phyloP scores from a whole-genome alignment of 2,797 vertebrate species.

The Scolopax rusticola region DNA sequence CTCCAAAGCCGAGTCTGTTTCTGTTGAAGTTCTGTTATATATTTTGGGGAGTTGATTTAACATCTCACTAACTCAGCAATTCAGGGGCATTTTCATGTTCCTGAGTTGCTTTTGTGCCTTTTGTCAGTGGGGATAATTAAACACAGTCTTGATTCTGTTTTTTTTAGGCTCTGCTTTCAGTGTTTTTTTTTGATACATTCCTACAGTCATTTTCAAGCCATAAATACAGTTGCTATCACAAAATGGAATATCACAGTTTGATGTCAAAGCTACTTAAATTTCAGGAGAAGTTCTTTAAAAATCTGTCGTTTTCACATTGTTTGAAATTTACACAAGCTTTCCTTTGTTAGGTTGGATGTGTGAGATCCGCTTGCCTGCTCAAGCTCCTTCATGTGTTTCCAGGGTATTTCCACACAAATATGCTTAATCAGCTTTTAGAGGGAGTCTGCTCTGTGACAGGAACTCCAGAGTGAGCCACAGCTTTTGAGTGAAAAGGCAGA shows the following conservation, averaged over 20 bases:
- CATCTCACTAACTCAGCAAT: not conserved
- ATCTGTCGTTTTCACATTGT: not conserved
- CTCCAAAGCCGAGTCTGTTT: not conserved
- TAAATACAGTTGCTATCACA: not conserved
- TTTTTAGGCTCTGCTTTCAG: not conserved
- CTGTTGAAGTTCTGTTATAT: not conserved
- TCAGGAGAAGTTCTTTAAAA: not conserved
- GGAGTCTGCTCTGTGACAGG: not conserved
- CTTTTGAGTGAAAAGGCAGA: not conserved
- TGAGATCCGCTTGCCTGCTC: not conserved
- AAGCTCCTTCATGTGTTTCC: conserved; percentile 37
- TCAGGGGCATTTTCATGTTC: not conserved
- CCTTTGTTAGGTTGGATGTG: conserved; percentile 5
- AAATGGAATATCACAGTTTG: not conserved
- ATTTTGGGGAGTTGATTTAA: not conserved
- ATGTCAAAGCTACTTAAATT: not conserved
- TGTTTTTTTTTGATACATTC: not conserved
- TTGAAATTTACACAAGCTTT: conserved; percentile 26
- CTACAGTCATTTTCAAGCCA: not conserved
- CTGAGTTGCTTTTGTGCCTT: not conserved
- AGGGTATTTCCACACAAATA: conserved; percentile 46
- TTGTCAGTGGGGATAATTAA: not conserved
- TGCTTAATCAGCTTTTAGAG: conserved; percentile 7
- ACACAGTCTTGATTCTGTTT: not conserved
- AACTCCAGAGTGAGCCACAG: not conserved